These are phyloP conservation scores for Leptura quadrifasciata DNA, from an alignment of 2,888 invertebrate genomes.

Conservation along the genomic window DNA sequence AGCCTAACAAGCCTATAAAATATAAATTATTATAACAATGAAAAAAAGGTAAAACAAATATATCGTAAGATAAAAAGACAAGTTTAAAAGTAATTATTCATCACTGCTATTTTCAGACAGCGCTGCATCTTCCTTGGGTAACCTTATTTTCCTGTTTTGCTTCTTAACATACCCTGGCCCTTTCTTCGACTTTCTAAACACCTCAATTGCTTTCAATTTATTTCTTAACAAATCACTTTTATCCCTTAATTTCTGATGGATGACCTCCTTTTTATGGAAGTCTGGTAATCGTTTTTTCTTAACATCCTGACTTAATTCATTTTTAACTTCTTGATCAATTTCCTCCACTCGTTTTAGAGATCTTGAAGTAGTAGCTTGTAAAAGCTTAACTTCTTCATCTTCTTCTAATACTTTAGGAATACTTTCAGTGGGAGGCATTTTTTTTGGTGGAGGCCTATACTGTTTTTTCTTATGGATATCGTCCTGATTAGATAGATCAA, in stretches of 20 bases:
- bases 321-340: constrained; percentile 62
- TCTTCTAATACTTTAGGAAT: constrained; percentile 55
- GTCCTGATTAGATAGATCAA: constrained; percentile 44
- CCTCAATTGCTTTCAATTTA: constrained; percentile 85
- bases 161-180: constrained; percentile 77
- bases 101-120: constrained; percentile 76
- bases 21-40: no score
- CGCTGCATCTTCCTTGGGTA: constrained; percentile 79
- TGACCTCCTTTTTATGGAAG: constrained; percentile 76
- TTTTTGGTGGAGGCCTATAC: constrained; percentile 1
- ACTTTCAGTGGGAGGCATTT: constrained; percentile 13
- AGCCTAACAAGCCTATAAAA: not conserved
- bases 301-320: constrained; percentile 59
- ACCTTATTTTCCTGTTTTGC: constrained; percentile 71
- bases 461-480: constrained; percentile 28
- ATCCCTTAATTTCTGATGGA: constrained; percentile 85
- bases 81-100: constrained; percentile 13
- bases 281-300: constrained; percentile 61
- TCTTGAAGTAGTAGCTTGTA: constrained; percentile 60
- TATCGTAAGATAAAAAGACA: not conserved
- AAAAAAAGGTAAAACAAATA: no score
- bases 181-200: constrained; percentile 81
- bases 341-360: constrained; percentile 65
- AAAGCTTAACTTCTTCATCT: constrained; percentile 65
- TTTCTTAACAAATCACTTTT: constrained; percentile 79